Percentiles rank a stretch among this genome's conserved stretches.
Evolutionary conservation across 2,797 vertebrate genomes (phyloP).

Genomic region (Steatocranus sp.): DNA sequence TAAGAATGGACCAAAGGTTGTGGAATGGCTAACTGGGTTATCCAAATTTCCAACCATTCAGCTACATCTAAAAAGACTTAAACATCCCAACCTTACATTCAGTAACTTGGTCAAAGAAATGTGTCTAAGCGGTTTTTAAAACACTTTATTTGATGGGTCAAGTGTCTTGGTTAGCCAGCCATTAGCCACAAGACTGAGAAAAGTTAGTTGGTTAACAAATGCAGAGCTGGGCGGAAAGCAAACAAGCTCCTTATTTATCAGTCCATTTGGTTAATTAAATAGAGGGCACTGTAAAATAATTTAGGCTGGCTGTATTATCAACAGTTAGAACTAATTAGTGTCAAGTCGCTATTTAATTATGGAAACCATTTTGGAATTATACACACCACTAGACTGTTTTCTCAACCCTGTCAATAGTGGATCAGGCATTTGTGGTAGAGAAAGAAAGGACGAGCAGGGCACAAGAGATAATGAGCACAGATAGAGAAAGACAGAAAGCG

Average conservation of each 20-base stretch:
- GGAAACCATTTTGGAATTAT: constrained; percentile 62
- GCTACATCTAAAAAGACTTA: background rate
- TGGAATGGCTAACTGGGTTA: background rate
- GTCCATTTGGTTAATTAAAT: constrained; percentile 68
- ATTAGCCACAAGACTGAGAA: background rate
- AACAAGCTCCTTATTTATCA: constrained; percentile 51
- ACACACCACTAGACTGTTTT: constrained; percentile 59
- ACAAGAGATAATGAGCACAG: background rate
- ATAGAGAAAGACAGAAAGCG: background rate
- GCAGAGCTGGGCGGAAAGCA: background rate
- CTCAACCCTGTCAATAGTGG: constrained; percentile 22
- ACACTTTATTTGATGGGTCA: background rate
- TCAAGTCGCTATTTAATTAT: constrained; percentile 67
- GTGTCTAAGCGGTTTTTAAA: background rate
- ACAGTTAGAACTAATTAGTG: constrained; percentile 71
- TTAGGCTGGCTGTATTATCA: constrained; percentile 56
- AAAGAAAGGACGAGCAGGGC: background rate
- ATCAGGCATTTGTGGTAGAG: background rate
- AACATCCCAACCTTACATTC: background rate
- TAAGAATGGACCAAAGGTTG: background rate
- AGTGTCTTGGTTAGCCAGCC: background rate
- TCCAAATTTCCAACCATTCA: background rate
- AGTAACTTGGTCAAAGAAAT: background rate
- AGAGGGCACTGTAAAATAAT: constrained; percentile 48
- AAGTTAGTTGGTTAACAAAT: background rate